phyloP scores from a whole-genome alignment of 2,888 invertebrate species.

The Margaritifera margaritifera region DNA sequence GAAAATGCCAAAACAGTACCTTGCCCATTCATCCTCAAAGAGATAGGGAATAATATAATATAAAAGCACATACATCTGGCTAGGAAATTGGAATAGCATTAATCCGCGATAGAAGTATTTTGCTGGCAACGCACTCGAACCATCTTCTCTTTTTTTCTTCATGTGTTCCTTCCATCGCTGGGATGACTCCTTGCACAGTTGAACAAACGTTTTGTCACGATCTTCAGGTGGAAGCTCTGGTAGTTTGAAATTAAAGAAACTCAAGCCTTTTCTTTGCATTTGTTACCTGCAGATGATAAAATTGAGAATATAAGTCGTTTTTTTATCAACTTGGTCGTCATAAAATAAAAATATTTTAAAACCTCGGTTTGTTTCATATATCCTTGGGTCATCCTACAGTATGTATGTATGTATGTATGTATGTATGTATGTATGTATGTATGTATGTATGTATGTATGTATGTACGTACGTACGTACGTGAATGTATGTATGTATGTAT shows the following conservation, averaged over 20 bases:
- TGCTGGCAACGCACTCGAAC: conserved; percentile 6
- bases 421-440: too few relatives aligned
- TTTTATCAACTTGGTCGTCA: too few relatives aligned
- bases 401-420: too few relatives aligned
- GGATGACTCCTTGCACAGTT: not conserved
- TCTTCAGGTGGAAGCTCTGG: conserved; percentile 1
- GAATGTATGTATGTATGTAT: too few relatives aligned
- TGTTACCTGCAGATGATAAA: too few relatives aligned
- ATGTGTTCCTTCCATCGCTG: conserved; percentile 17
- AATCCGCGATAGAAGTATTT: conserved; percentile 22
- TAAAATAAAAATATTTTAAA: too few relatives aligned
- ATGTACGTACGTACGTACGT: too few relatives aligned
- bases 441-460: too few relatives aligned
- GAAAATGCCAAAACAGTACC: conserved; percentile 52
- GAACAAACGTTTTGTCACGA: conserved; percentile 15
- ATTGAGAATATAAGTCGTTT: too few relatives aligned
- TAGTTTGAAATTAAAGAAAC: conserved; percentile 8
- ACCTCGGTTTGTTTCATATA: too few relatives aligned
- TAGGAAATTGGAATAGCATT: conserved; percentile 48
- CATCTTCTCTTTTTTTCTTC: conserved; percentile 14
- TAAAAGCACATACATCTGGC: conserved; percentile 48
- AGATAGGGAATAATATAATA: conserved; percentile 46
- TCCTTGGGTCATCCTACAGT: too few relatives aligned
- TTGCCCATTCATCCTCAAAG: conserved; percentile 45
- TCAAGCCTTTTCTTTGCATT: too few relatives aligned